Conservation (phyloP, 2,888 invertebrate genomes). For the Lycophotia porphyrea region DNA sequence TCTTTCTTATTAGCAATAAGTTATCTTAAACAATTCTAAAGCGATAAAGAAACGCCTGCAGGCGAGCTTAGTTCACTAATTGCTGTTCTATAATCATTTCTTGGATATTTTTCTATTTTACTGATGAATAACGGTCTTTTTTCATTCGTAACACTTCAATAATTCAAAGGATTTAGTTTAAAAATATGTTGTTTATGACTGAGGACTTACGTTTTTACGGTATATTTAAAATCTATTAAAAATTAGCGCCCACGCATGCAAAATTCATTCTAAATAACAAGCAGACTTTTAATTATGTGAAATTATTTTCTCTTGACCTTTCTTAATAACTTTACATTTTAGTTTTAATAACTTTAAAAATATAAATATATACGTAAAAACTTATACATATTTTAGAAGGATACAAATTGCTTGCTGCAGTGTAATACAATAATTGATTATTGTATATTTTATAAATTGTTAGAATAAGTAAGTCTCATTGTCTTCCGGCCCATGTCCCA, state of each 20-base stretch:
- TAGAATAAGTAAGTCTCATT: background rate
- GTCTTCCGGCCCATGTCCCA: too few species aligned
- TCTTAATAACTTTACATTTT: too few species aligned
- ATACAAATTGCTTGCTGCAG: background rate
- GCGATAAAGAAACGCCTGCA: slow-evolving; percentile 41
- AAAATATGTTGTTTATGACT: slow-evolving; percentile 21
- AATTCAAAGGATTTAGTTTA: slow-evolving; percentile 32
- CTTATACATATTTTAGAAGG: background rate
- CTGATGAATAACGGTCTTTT: slow-evolving; percentile 31
- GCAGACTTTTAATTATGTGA: background rate
- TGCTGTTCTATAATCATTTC: slow-evolving; percentile 37
- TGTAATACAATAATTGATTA: background rate
- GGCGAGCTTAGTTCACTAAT: slow-evolving; percentile 40
- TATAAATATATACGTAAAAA: background rate
- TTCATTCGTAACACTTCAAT: slow-evolving; percentile 38
- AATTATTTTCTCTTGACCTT: background rate
- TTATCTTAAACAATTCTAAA: slow-evolving; percentile 49
- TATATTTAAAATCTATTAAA: slow-evolving; percentile 15
- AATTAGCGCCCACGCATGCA: background rate
- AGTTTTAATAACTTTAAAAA: background rate
- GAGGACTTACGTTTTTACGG: background rate
- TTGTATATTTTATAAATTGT: background rate
- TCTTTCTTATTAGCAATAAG: slow-evolving; percentile 57
- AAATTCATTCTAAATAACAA: background rate
- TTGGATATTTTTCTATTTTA: slow-evolving; percentile 38